Evolutionary conservation across 1,140 invertebrate genomes (phyloP).

Genomic region (Drosophila arizonae): DNA sequence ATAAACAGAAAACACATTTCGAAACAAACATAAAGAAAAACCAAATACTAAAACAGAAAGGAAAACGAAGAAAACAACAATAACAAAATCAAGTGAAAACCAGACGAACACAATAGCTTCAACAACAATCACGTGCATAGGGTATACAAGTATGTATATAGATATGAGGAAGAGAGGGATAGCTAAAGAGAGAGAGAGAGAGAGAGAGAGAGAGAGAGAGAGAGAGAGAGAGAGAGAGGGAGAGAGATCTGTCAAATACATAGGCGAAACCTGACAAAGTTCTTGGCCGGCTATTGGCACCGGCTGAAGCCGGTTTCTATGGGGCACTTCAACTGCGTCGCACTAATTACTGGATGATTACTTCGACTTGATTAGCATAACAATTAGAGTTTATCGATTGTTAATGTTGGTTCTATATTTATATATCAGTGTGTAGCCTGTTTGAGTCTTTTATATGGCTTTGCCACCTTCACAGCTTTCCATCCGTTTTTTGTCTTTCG

Average conservation of each 20-base stretch:
- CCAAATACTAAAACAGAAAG: constrained; percentile 3
- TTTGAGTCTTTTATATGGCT: constrained; percentile 34
- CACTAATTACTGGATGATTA: constrained; percentile 30
- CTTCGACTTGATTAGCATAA: constrained; percentile 17
- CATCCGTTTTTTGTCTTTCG: constrained; percentile 22
- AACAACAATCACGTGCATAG: constrained; percentile 58
- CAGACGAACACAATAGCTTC: constrained; percentile 38
- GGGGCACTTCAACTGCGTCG: constrained; percentile 9
- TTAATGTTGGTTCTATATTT: constrained; percentile 16
- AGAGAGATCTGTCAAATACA: constrained; percentile 11
- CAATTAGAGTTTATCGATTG: constrained; percentile 26
- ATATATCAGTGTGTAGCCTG: constrained; percentile 10
- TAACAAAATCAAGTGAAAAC: constrained; percentile 45
- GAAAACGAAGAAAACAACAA: constrained; percentile 36
- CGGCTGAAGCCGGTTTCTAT: constrained; percentile 21
- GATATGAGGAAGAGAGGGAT: too few species aligned
- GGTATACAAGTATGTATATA: constrained; percentile 34
- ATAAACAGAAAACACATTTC: constrained; percentile 21
- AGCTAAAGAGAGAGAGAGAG: too few species aligned
- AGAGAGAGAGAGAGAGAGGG: too few species aligned
- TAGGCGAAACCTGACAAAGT: constrained; percentile 8
- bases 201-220: too few species aligned
- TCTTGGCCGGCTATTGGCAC: constrained; percentile 21
- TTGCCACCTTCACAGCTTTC: constrained; percentile 13
- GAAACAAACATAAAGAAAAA: background rate